Evolutionary conservation across 2,113 vertebrate species (phyloP), one percentile per base, ranked within the genome.

Genomic region (Podilymbus podiceps): DNA sequence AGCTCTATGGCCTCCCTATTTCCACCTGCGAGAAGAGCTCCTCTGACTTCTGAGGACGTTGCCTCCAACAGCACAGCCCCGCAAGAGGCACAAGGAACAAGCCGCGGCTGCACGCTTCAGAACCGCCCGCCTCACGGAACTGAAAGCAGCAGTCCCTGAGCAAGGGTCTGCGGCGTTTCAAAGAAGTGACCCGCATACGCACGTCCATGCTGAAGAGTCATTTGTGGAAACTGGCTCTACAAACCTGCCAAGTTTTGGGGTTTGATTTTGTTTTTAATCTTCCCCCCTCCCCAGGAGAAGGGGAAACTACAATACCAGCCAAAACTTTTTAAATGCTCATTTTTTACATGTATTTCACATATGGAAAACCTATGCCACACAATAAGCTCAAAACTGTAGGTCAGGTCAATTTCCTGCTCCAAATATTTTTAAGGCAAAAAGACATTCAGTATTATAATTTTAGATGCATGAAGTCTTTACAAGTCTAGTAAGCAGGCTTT

Each of bases 81-180:
- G 35, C 30, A 19, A 21, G 24, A 38, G 17, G 30, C 16, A 47
- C 10, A 47, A 40, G 19, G 40, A 67, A 55, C 3, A 30, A 31
- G 11, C 14, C 17, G 8, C 0, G 3, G 55, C 40, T 12, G 12
- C 40, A 47, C 0, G 0, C 59, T 56, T 62, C 25, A 33, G 18
- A 50, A 40, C 22, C 0, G 0, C 38, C 30, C 49, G 21, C 8
- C 24, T 46, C 49, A 20, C 33, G 5, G 17, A 66, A 30, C n/a
- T 27, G 67, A 83, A 64, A 68, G 68, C 59, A 81, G 23, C 8
- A 35, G 46, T 20, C 50, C 21, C 6, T 0, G 17, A 68, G 30
- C 49, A 30, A 93, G 49, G 78, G 58, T 31, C 17, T 33, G 20
- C 1, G 0, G 33, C 33, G 40, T 66, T 87, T 46, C 38, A 49